Evolutionary conservation across 2,888 invertebrate species (phyloP).

Genomic region (Mesopsocus fuscifrons): DNA sequence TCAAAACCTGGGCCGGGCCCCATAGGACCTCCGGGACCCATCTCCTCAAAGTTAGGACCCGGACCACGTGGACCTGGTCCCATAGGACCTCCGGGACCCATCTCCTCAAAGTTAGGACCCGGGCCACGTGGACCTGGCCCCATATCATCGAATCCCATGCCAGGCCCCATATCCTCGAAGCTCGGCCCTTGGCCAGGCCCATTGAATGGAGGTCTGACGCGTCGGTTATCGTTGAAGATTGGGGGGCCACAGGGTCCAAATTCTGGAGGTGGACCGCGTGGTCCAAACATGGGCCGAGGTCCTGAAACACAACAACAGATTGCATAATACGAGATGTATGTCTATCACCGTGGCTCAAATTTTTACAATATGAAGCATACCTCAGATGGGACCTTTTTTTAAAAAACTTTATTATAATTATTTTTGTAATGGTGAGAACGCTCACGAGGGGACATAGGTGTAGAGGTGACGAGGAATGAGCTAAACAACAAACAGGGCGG

Average conservation of each 20-base stretch:
- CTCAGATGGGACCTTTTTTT: neutral
- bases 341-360: no score
- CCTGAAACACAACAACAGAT: no score
- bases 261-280: neutral
- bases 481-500: no score
- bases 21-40: slow-evolving; percentile 7
- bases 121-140: slow-evolving; percentile 12
- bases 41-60: neutral
- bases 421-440: neutral
- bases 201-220: neutral
- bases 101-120: slow-evolving; percentile 12
- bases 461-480: no score
- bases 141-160: neutral
- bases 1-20: slow-evolving; percentile 5
- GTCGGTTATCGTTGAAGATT: neutral
- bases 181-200: slow-evolving; percentile 2
- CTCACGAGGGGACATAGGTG: no score
- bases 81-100: slow-evolving; percentile 15
- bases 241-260: slow-evolving; percentile 6
- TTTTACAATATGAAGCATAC: no score
- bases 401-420: neutral
- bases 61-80: slow-evolving; percentile 14
- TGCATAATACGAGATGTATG: no score
- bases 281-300: neutral
- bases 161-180: neutral